Evolutionary conservation across 2,113 vertebrate species (phyloP), one percentile per base, ranked within the genome.

Genomic region (Marmota flaviventris): DNA sequence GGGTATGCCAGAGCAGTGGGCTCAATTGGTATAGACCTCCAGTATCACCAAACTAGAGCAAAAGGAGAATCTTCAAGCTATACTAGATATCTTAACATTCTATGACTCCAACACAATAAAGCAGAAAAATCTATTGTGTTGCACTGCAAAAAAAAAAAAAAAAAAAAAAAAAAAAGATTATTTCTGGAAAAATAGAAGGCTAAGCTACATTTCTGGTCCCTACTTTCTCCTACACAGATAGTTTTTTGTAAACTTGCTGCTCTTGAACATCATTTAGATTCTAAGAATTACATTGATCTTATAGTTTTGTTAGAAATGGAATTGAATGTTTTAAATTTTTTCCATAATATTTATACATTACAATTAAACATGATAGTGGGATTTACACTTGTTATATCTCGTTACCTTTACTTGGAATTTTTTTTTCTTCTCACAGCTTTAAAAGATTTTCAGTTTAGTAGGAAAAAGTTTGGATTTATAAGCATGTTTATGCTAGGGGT

Each of bases 1-100:
- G 99, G 99, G 99, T 85, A 99, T 99, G 99, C 99, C 99, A 70
- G 99, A 99, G 97, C 99, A 99, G 85, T 99, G 99, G 99, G 99
- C 99, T 96, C 98, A 99, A 75, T 98, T 99, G 88, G 98, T 99
- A 89, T 99, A 99, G 98, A 99, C 99, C 69, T 99, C 99, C 97
- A 99, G 99, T 98, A 99, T 99, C 98, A 99, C 99, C 99, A 99
- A 99, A 98, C 99, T 99, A 32, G 99, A 99, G 98, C 99, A 99
- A 98, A 99, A 99, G 99, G 99, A 99, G 95, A 99, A 99, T 96
- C 99, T 99, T 1, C 99, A 99, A 98, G 99, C 99, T 76, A 99
- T 99, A 95, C 99, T 99, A 48, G 99, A 99, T 63, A 99, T 99
- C 95, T 98, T 99, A 39, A 99, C 99, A 97, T 99, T 99, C 98